A percentile compares a stretch with the other conserved stretches of the same genome.
These are phyloP conservation scores for Pterocles orientalis DNA, from an alignment of 2,113 vertebrate species.

Conservation along the genomic window DNA sequence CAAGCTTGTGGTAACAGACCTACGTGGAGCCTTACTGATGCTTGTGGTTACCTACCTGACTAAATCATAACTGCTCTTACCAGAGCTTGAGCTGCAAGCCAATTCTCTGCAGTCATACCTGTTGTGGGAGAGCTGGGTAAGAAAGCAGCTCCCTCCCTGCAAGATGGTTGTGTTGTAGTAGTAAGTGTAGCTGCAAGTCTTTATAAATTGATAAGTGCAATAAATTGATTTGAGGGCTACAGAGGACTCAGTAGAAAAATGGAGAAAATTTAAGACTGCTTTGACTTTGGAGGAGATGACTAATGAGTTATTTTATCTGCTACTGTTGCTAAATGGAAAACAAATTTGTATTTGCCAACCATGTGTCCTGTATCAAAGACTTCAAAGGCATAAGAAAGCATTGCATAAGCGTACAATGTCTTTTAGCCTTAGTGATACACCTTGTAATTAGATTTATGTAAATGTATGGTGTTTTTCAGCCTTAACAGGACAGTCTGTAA, in stretches of 20 bases:
- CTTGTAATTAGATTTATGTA: slow-evolving; percentile 62
- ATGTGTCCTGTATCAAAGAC: background rate
- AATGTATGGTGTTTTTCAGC: slow-evolving; percentile 40
- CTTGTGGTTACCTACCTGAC: background rate
- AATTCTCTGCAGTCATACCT: background rate
- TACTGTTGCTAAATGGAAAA: background rate
- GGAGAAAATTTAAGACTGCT: background rate
- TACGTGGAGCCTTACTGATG: fast-evolving
- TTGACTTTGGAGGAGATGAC: background rate
- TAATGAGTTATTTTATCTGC: background rate
- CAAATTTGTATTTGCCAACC: background rate
- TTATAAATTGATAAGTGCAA: background rate
- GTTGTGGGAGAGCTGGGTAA: background rate
- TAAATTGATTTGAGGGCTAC: background rate
- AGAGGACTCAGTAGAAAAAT: background rate
- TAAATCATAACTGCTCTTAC: background rate
- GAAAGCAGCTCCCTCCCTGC: background rate
- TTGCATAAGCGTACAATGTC: background rate
- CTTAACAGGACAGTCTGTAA: slow-evolving; percentile 45
- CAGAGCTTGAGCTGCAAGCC: background rate
- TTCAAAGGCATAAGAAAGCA: background rate
- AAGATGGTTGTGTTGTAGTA: background rate
- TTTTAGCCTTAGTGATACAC: slow-evolving; percentile 35
- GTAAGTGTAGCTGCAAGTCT: background rate
- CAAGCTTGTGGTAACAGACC: background rate